phyloP scores from a whole-genome alignment of 2,888 invertebrate species.

The Cistogaster globosa region DNA sequence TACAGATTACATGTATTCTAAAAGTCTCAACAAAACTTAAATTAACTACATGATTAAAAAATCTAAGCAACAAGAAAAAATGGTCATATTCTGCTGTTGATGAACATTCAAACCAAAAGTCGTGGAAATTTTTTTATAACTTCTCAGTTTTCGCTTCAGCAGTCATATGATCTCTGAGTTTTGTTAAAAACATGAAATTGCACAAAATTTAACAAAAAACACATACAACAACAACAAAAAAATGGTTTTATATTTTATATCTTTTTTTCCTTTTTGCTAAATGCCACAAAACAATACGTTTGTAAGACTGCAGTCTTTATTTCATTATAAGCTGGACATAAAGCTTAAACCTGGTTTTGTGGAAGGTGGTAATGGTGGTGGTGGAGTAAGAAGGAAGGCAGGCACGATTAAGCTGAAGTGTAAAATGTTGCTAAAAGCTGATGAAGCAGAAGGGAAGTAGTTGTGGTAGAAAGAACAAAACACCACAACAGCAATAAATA shows the following conservation, averaged over 20 bases:
- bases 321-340: constrained; percentile 40
- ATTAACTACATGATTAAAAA: constrained; percentile 35
- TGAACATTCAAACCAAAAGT: constrained; percentile 51
- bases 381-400: constrained; percentile 28
- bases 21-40: constrained; percentile 1
- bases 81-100: constrained; percentile 51
- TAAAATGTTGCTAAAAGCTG: constrained; percentile 14
- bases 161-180: constrained; percentile 67
- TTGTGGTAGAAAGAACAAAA: constrained; percentile 13
- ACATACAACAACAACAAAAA: constrained; percentile 29
- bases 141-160: constrained; percentile 45
- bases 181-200: constrained; percentile 66
- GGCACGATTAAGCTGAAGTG: constrained; percentile 40
- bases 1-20: not conserved
- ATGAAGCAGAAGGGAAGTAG: not conserved
- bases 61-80: constrained; percentile 12
- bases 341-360: constrained; percentile 42
- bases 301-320: constrained; percentile 44
- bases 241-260: not conserved
- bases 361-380: constrained; percentile 16
- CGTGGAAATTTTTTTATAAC: constrained; percentile 52
- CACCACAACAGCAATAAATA: constrained; percentile 53
- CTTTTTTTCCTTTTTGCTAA: constrained; percentile 21
- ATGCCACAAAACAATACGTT: constrained; percentile 56
- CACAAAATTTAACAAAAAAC: constrained; percentile 55